Evolutionary conservation across 2,797 vertebrate genomes (phyloP).

Genomic region (Myotis vivesi): DNA sequence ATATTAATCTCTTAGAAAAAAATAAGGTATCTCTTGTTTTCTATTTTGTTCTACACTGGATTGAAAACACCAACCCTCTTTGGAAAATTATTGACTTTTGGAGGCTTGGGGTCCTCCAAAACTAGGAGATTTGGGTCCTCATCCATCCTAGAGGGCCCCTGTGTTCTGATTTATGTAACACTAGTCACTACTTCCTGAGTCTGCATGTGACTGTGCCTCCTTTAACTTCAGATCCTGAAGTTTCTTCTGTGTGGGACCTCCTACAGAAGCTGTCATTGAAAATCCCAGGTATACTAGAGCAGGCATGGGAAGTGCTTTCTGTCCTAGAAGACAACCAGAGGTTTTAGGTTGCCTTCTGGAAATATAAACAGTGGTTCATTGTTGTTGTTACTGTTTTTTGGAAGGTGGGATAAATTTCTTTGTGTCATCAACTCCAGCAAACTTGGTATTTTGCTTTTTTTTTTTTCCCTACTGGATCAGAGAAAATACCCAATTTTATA

Average conservation of each 20-base stretch:
- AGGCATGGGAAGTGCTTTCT: not conserved
- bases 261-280: not conserved
- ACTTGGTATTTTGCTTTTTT: not conserved
- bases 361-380: not conserved
- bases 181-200: no score
- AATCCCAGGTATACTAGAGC: not conserved
- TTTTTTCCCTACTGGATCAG: not conserved
- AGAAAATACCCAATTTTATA: not conserved
- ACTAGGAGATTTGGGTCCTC: not conserved
- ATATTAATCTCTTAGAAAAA: slow-evolving; percentile 63
- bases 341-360: not conserved
- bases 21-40: not conserved
- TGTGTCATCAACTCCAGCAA: not conserved
- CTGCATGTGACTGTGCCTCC: not conserved
- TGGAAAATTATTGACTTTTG: not conserved
- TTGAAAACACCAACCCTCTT: not conserved
- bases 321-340: not conserved
- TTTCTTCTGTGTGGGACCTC: not conserved
- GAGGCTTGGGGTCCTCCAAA: not conserved
- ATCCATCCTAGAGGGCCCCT: not conserved
- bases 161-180: not conserved
- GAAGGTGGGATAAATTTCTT: not conserved
- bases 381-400: not conserved
- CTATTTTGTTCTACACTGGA: not conserved
- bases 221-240: not conserved